phyloP scores from a whole-genome alignment of 2,113 vertebrate genomes.

The Alethe castanea region DNA sequence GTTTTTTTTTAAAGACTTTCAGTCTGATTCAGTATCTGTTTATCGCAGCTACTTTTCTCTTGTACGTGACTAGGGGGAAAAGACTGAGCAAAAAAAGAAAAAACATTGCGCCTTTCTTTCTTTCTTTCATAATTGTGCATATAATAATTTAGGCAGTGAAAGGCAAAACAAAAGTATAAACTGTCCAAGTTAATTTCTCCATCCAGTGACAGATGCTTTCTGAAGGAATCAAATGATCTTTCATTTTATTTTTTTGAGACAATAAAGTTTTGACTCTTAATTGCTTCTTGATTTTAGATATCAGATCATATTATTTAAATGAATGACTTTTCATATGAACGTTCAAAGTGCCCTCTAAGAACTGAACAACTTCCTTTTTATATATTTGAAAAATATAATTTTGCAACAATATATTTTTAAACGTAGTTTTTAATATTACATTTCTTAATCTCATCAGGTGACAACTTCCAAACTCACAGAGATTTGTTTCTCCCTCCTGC shows the following conservation, averaged over 20 bases:
- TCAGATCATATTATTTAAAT: constrained; percentile 10
- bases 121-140: constrained; percentile 2
- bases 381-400: background rate
- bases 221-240: background rate
- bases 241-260: background rate
- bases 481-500: background rate
- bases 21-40: constrained; percentile 82
- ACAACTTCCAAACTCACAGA: background rate
- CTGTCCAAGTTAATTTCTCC: background rate
- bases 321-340: background rate
- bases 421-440: background rate
- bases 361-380: background rate
- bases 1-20: constrained; percentile 63
- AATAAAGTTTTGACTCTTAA: background rate
- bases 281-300: constrained; percentile 33
- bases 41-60: constrained; percentile 79
- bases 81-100: background rate
- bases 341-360: background rate
- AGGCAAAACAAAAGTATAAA: constrained; percentile 13
- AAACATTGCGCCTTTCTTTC: background rate
- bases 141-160: constrained; percentile 25
- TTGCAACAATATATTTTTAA: background rate
- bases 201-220: background rate
- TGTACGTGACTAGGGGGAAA: constrained; percentile 63
- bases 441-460: background rate